phyloP scores from a whole-genome alignment of 2,888 invertebrate genomes.

The Hirtodrosophila trivittata region DNA sequence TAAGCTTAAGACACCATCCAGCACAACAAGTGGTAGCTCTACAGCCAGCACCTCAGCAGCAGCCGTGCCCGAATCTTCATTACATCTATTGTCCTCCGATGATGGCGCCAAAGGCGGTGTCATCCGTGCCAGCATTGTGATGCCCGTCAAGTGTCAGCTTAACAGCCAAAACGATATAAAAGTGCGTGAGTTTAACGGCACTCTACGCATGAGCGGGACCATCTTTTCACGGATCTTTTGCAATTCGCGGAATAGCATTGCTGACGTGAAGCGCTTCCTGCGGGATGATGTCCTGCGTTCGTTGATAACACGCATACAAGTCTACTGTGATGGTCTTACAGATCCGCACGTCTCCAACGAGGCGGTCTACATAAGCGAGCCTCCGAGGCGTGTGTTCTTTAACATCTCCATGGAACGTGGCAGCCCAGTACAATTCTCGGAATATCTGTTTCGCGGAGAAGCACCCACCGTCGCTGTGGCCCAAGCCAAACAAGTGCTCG shows the following conservation, averaged over 20 bases:
- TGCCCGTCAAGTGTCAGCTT: conserved; percentile 87
- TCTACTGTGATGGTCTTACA: conserved; percentile 96
- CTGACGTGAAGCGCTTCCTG: conserved; percentile 89
- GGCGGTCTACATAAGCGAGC: conserved; percentile 90
- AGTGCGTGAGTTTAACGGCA: conserved; percentile 79
- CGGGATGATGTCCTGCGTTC: conserved; percentile 94
- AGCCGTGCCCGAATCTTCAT: conserved; percentile 17
- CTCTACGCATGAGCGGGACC: conserved; percentile 80
- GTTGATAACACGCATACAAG: conserved; percentile 92
- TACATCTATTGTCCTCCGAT: conserved; percentile 33
- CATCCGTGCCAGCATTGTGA: conserved; percentile 87
- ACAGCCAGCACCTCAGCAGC: conserved; percentile 12
- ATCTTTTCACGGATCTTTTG: conserved; percentile 88
- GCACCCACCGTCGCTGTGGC: conserved; percentile 91
- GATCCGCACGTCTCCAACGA: conserved; percentile 78
- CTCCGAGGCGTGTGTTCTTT: conserved; percentile 93
- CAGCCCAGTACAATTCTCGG: conserved; percentile 89
- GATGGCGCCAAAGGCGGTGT: conserved; percentile 31
- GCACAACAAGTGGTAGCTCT: conserved; percentile 14
- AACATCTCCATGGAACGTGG: conserved; percentile 86
- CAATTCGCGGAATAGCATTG: conserved; percentile 89
- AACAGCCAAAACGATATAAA: conserved; percentile 59
- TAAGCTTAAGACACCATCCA: conserved; percentile 31
- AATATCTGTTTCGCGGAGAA: conserved; percentile 96
- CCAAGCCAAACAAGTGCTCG: conserved; percentile 92